Evolutionary conservation across 2,888 invertebrate genomes (phyloP).

Genomic region (Eretmocerus hayati): DNA sequence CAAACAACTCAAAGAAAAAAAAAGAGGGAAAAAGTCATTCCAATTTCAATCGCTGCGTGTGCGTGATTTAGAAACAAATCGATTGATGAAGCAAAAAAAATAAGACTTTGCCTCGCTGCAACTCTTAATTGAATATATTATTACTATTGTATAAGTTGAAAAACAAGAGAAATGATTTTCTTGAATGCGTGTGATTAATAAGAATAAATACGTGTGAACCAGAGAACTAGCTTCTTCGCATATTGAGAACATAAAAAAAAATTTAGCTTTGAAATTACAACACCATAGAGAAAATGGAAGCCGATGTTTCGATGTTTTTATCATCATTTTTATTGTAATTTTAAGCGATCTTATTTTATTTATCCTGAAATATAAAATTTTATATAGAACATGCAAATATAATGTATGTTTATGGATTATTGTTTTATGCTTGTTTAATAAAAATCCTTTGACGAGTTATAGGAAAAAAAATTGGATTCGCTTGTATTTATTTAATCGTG

Average conservation of each 20-base stretch:
- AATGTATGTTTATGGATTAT: background rate
- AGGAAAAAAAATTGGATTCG: background rate
- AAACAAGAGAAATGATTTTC: conserved; percentile 1
- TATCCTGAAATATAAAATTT: background rate
- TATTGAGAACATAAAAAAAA: too few relatives aligned
- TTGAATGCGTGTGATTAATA: background rate
- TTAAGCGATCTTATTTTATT: conserved; percentile 1
- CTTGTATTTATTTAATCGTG: conserved; percentile 6
- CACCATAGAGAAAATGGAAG: background rate
- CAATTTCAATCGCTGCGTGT: conserved; percentile 7
- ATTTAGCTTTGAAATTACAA: background rate
- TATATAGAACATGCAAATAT: background rate
- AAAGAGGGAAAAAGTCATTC: conserved; percentile 5
- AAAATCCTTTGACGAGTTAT: background rate
- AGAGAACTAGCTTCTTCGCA: background rate
- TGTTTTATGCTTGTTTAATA: conserved; percentile 3
- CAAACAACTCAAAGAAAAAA: conserved; percentile 3
- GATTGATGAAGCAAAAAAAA: background rate
- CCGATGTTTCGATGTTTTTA: background rate
- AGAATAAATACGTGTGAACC: background rate
- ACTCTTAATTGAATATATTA: background rate
- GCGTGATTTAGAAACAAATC: background rate
- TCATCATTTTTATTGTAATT: conserved; percentile 3
- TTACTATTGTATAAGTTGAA: background rate
- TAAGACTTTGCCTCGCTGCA: conserved; percentile 13